Evolutionary conservation across 2,797 vertebrate species (phyloP).

Genomic region (Diplodus sargus): DNA sequence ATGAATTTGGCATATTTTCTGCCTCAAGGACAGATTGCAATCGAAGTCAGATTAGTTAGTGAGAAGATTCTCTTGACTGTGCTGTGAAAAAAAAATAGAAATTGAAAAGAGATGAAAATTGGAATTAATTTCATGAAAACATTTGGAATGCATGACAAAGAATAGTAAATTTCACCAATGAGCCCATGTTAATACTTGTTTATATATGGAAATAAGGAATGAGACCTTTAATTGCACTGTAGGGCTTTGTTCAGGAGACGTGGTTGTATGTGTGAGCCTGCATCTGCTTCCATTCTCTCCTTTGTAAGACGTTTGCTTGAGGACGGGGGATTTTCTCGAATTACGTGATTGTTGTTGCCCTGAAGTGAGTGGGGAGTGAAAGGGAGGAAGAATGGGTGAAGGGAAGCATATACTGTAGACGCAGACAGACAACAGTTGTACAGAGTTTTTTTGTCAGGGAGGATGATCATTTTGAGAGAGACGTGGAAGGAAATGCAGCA

Average conservation of each 20-base stretch:
- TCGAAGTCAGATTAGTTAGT: conserved; percentile 11
- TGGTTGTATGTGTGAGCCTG: conserved; percentile 25
- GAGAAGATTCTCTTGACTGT: background rate
- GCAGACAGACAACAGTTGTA: conserved; percentile 9
- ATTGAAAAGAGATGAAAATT: background rate
- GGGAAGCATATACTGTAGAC: conserved; percentile 25
- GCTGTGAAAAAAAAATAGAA: background rate
- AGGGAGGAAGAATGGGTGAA: background rate
- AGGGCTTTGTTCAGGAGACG: conserved; percentile 36
- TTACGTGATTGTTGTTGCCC: conserved; percentile 49
- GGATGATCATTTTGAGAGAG: conserved; percentile 34
- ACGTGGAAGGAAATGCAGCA: conserved; percentile 40
- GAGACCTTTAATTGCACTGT: conserved; percentile 27
- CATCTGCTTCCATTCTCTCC: conserved; percentile 43
- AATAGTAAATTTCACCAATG: background rate
- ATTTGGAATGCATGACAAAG: background rate
- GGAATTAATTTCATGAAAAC: background rate
- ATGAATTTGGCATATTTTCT: conserved; percentile 27
- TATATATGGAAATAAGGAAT: conserved; percentile 20
- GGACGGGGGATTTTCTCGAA: conserved; percentile 54
- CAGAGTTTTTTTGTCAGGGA: conserved; percentile 19
- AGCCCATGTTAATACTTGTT: conserved; percentile 23
- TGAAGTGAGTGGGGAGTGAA: conserved; percentile 19
- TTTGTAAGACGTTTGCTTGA: conserved; percentile 51
- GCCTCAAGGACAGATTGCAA: conserved; percentile 16